Conservation (phyloP, 2,113 vertebrate genomes). For the Platysteira castanea region DNA sequence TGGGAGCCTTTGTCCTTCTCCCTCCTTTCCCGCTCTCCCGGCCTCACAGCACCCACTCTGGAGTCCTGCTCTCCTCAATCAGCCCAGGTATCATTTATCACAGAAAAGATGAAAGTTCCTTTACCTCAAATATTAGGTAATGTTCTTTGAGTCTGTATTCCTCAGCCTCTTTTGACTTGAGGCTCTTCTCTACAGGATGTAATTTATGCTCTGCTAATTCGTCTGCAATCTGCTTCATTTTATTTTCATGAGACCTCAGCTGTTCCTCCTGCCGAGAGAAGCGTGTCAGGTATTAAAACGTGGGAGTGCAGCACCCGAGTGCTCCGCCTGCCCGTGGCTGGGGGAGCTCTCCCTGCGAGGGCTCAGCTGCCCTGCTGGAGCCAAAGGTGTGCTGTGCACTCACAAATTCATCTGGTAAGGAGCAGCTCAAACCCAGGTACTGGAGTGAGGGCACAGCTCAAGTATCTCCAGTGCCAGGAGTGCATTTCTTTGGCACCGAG, state of each 20-base stretch:
- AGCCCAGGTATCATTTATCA: neutral
- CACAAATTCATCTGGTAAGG: neutral
- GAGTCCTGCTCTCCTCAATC: neutral
- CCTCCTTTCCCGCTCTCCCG: neutral
- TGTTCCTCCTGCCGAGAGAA: conserved; percentile 85
- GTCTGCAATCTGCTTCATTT: conserved; percentile 90
- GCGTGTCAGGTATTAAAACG: neutral
- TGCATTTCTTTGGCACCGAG: neutral
- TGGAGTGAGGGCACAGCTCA: neutral
- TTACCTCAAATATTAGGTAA: conserved; percentile 96
- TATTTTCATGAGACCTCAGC: conserved; percentile 92
- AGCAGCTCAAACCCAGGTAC: neutral
- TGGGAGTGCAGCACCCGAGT: neutral
- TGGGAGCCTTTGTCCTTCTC: neutral
- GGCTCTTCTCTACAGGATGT: conserved; percentile 80
- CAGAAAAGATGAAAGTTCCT: conserved; percentile 25
- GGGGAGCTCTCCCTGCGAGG: neutral
- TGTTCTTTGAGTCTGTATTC: conserved; percentile 95
- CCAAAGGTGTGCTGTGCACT: neutral
- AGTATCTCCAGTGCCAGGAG: neutral
- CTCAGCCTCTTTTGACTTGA: conserved; percentile 91
- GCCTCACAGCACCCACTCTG: neutral
- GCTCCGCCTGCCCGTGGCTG: neutral
- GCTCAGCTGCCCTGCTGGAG: neutral
- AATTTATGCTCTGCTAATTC: conserved; percentile 92